Base-by-base conservation (phyloP, 2,888 invertebrate species). In the Rotaria magnacalcarata region DNA sequence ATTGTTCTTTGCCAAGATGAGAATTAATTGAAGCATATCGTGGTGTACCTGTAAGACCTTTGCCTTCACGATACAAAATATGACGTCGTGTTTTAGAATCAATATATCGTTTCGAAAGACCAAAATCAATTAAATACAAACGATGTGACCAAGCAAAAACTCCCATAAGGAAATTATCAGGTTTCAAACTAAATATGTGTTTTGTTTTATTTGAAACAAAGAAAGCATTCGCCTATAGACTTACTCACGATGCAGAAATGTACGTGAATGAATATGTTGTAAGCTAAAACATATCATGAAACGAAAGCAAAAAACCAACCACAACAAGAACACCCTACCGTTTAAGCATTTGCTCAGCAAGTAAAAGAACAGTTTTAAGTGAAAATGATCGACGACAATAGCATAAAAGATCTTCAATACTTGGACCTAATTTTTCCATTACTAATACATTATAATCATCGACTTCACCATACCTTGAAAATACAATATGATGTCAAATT, bases 21-120 rank as follows among this genome's bases (percentile, higher is more conserved):
- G 99, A 98, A 93, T 99, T 99, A 91, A 99, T 98, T 88, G 97
- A 97, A 88, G 99, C 99, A 92, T 99, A 99, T 6, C 97, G 88
- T 8, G 91, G 91, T 34, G 91, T 91, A 27, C 89, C 89, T 43
- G 91, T 91, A 85, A 91, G 89, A 88, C 90, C 91, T 88, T 91
- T 91, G 88, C 91, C 91, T 88, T 91, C 91, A 90, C 97, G 94
- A 92, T 99, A 99, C 16, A 94, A 92, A 92, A 99, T 99, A 93
- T 99, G 99, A 89, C 94, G 92, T 89, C 96, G 94, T 87, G 96
- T 94, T 90, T 96, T 94, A 89, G 94, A 94, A 92, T 99, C 99
- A 87, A 97, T 93, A 93, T 94, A 99, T 93, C 99, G 99, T 93
- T 99, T 99, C 88, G 99, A 99, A 91, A 99, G 93, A 52, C 91